Evolutionary conservation across 2,888 invertebrate genomes (phyloP).

Genomic region (Nowickia ferox): DNA sequence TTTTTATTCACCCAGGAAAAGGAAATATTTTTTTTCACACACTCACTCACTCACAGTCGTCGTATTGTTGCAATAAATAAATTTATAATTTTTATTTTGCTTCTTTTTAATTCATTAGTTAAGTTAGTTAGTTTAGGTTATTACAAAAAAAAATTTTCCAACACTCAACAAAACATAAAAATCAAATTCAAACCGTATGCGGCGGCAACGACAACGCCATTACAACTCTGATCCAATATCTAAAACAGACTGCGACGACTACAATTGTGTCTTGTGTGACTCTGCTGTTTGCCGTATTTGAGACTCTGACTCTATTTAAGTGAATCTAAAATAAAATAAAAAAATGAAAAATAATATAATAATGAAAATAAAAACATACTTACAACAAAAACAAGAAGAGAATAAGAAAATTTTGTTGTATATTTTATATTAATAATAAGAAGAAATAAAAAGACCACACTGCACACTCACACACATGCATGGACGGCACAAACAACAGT

Average conservation of each 20-base stretch:
- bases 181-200: slow-evolving; percentile 34
- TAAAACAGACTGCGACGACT: slow-evolving; percentile 71
- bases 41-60: not conserved
- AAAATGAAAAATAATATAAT: slow-evolving; percentile 56
- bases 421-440: slow-evolving; percentile 59
- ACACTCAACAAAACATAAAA: slow-evolving; percentile 15
- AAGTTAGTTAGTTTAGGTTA: not conserved
- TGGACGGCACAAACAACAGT: not conserved
- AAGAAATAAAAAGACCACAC: slow-evolving; percentile 38
- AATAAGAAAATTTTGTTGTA: slow-evolving; percentile 70
- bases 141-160: slow-evolving; percentile 17
- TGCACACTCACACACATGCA: slow-evolving; percentile 20
- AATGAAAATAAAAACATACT: slow-evolving; percentile 62
- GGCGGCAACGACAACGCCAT: slow-evolving; percentile 59
- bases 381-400: slow-evolving; percentile 60
- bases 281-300: slow-evolving; percentile 62
- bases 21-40: slow-evolving; percentile 35
- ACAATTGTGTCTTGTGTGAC: slow-evolving; percentile 67
- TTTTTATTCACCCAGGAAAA: slow-evolving; percentile 52
- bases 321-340: slow-evolving; percentile 65
- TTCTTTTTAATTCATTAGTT: slow-evolving; percentile 20
- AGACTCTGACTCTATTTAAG: slow-evolving; percentile 65
- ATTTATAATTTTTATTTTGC: slow-evolving; percentile 10
- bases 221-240: slow-evolving; percentile 71
- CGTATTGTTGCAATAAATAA: slow-evolving; percentile 31